These are phyloP conservation scores for Gallinago solitaria DNA, from an alignment of 2,797 vertebrate genomes.

Conservation along the genomic window DNA sequence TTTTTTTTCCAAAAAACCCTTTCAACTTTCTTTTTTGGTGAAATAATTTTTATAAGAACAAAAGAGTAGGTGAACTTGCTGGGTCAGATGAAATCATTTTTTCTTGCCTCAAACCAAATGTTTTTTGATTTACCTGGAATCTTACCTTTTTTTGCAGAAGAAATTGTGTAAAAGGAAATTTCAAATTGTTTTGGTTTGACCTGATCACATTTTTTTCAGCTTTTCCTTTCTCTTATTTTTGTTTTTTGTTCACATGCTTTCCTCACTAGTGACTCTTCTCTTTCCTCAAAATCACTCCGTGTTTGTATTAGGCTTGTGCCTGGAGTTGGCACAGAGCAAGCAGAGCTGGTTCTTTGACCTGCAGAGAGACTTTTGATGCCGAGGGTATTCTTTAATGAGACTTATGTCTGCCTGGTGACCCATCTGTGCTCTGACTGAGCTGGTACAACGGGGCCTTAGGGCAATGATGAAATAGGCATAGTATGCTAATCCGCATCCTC, in stretches of 20 bases:
- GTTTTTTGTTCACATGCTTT: background rate
- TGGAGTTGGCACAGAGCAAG: background rate
- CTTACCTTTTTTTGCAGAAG: background rate
- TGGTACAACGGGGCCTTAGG: background rate
- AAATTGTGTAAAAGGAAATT: background rate
- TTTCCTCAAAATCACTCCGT: background rate
- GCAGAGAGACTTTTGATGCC: background rate
- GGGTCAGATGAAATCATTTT: background rate
- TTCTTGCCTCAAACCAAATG: background rate
- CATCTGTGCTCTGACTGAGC: constrained; percentile 1
- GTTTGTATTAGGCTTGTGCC: background rate
- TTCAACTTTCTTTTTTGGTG: background rate
- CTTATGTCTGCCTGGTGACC: background rate
- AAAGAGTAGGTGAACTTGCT: background rate
- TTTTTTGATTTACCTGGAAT: background rate
- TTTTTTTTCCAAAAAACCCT: background rate
- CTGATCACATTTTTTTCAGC: background rate
- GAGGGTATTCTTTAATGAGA: constrained; percentile 28
- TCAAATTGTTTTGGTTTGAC: background rate
- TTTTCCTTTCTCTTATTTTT: background rate
- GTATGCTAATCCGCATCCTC: background rate
- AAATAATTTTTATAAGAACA: background rate
- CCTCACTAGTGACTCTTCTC: background rate
- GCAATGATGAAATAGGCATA: background rate
- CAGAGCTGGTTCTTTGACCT: constrained; percentile 37